Conservation (phyloP, 2,797 vertebrate genomes). For the Sebastes nivosus region DNA sequence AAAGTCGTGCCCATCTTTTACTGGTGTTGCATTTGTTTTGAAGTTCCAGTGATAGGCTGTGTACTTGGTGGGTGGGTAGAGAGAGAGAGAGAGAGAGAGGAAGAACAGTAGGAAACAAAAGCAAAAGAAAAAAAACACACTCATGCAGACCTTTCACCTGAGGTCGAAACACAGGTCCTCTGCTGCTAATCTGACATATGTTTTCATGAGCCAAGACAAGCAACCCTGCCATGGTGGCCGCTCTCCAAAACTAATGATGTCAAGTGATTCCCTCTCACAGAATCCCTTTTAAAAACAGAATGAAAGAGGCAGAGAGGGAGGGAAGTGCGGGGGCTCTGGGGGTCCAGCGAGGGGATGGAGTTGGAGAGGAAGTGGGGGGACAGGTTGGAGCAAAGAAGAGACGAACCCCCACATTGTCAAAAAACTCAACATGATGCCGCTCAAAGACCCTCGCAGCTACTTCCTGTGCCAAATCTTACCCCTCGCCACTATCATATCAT, state of each 20-base stretch:
- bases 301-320: slow-evolving; percentile 70
- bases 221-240: slow-evolving; percentile 80
- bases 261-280: slow-evolving; percentile 84
- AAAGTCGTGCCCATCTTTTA: not conserved
- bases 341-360: slow-evolving; percentile 45
- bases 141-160: slow-evolving; percentile 80
- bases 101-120: slow-evolving; percentile 15
- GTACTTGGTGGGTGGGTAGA: not conserved
- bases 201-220: slow-evolving; percentile 84
- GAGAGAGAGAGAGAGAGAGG: not conserved
- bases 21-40: not conserved
- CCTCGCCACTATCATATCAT: slow-evolving; percentile 86
- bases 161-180: slow-evolving; percentile 73
- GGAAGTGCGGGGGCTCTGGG: slow-evolving; percentile 32
- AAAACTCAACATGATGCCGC: slow-evolving; percentile 45
- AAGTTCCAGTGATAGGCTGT: not conserved
- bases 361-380: slow-evolving; percentile 26
- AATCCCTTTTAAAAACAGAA: slow-evolving; percentile 80
- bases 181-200: slow-evolving; percentile 79
- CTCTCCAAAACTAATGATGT: slow-evolving; percentile 86
- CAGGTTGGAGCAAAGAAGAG: slow-evolving; percentile 52
- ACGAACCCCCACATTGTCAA: slow-evolving; percentile 14
- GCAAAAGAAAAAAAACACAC: slow-evolving; percentile 32
- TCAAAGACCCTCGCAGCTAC: slow-evolving; percentile 50
- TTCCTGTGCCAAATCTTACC: slow-evolving; percentile 74